phyloP scores from a whole-genome alignment of 2,888 invertebrate species.

The Pharmacophagus antenor region DNA sequence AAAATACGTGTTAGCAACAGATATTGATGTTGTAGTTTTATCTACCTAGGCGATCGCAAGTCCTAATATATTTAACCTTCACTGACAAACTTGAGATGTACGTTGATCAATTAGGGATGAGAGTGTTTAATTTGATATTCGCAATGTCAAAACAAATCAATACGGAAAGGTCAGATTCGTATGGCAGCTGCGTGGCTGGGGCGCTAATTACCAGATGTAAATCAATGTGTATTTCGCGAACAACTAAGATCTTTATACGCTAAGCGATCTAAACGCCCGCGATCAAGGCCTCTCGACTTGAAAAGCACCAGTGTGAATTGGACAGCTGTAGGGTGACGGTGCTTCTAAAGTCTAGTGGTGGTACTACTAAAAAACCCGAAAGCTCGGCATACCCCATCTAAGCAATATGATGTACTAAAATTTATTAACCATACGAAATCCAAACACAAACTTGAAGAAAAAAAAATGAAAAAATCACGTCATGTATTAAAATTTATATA shows the following conservation, averaged over 20 bases:
- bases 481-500: too few species aligned
- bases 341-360: too few species aligned
- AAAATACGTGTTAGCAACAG: too few species aligned
- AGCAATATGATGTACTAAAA: too few species aligned
- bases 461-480: too few species aligned
- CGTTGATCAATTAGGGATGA: background rate
- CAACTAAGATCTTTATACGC: constrained; percentile 9
- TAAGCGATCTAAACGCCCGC: constrained; percentile 8
- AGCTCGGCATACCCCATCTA: too few species aligned
- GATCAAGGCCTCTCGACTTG: constrained; percentile 14
- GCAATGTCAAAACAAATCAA: constrained; percentile 13
- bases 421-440: too few species aligned
- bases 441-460: too few species aligned
- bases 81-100: background rate
- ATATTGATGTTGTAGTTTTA: too few species aligned
- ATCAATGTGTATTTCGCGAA: constrained; percentile 8
- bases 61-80: background rate
- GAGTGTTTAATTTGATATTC: constrained; percentile 7
- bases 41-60: too few species aligned
- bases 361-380: too few species aligned
- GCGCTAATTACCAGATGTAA: constrained; percentile 8
- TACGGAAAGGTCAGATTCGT: constrained; percentile 10
- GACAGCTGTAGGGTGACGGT: background rate
- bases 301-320: constrained; percentile 6
- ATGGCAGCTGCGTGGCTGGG: background rate